A percentile compares a stretch with the other conserved stretches of the same genome.
Conservation (phyloP, 1,140 invertebrate species). For the Caerostris extrusa region DNA sequence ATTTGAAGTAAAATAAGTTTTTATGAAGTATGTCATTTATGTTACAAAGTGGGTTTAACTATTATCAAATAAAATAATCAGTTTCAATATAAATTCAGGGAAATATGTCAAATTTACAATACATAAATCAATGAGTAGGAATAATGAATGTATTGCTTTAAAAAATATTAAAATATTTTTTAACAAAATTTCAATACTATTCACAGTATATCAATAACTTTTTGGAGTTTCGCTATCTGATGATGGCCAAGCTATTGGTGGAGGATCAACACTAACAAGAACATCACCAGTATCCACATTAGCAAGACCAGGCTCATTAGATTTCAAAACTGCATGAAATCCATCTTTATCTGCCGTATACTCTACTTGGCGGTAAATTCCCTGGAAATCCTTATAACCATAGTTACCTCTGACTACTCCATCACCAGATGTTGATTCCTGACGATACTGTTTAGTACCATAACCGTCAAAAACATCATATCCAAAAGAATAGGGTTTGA, state of each 20-base stretch:
- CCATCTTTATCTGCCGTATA: slow-evolving; percentile 72
- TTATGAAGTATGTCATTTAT: no score
- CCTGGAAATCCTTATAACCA: slow-evolving; percentile 75
- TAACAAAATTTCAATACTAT: no score
- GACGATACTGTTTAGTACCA: slow-evolving; percentile 76
- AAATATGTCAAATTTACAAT: no score
- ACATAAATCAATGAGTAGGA: no score
- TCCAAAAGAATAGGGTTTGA: slow-evolving; percentile 76
- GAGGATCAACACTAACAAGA: neutral
- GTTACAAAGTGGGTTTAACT: no score
- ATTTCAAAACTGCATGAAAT: slow-evolving; percentile 66
- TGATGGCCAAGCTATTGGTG: neutral
- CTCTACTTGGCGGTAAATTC: slow-evolving; percentile 63
- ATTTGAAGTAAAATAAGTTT: no score
- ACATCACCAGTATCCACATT: slow-evolving; percentile 54
- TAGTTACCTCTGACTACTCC: slow-evolving; percentile 75
- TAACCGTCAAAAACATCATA: slow-evolving; percentile 78
- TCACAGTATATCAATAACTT: neutral
- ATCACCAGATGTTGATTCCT: slow-evolving; percentile 70
- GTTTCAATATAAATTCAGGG: no score
- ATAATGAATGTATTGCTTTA: no score
- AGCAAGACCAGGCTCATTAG: slow-evolving; percentile 72
- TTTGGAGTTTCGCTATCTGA: neutral
- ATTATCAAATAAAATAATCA: no score
- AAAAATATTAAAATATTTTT: no score